Percentiles rank a stretch among this genome's conserved stretches.
phyloP scores from a whole-genome alignment of 2,113 vertebrate genomes.

The Desmodus rotundus region DNA sequence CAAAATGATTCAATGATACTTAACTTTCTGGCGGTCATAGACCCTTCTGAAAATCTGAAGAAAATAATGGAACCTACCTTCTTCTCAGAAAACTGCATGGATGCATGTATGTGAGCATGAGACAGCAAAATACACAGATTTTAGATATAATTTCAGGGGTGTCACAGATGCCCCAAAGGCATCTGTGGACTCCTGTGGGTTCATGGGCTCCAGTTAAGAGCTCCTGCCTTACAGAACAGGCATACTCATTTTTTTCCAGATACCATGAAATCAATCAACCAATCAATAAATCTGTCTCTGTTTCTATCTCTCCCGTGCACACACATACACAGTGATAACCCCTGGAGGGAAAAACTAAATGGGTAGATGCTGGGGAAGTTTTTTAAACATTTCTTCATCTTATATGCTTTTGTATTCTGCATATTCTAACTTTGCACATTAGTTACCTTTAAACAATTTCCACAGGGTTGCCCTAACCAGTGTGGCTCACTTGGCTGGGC shows the following conservation, averaged over 20 bases:
- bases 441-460: neutral
- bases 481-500: too few relatives aligned
- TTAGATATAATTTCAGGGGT: neutral
- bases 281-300: neutral
- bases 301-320: too few relatives aligned
- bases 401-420: neutral
- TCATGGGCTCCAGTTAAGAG: neutral
- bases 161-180: neutral
- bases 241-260: neutral
- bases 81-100: neutral
- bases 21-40: neutral
- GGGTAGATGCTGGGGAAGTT: neutral
- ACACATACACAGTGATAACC: neutral
- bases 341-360: neutral
- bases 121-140: neutral
- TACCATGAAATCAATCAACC: neutral
- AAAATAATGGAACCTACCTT: neutral
- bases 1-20: neutral
- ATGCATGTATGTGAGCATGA: neutral
- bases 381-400: neutral
- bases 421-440: neutral
- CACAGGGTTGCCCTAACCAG: neutral
- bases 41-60: neutral
- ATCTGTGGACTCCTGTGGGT: neutral
- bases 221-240: neutral